These are phyloP conservation scores for Cephalopterus ornatus DNA, from an alignment of 2,113 vertebrate species.

Conservation along the genomic window DNA sequence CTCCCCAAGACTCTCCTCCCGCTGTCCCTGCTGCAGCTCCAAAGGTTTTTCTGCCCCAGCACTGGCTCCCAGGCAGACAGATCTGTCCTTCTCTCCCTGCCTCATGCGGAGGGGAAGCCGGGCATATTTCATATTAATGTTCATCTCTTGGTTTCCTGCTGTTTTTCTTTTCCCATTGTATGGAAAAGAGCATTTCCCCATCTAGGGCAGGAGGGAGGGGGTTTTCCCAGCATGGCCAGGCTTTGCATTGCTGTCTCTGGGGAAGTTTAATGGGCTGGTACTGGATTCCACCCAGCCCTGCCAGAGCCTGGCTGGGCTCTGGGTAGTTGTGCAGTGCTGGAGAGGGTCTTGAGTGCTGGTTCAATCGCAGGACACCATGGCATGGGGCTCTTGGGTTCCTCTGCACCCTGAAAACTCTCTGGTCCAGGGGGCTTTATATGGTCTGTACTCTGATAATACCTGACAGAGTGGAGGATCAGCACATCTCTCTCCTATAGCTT, in stretches of 20 bases:
- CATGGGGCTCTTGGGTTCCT: neutral
- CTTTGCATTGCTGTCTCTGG: neutral
- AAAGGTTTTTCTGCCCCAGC: neutral
- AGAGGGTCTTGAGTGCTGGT: neutral
- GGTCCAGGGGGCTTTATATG: neutral
- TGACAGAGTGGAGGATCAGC: fast-evolving
- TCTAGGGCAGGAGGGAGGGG: neutral
- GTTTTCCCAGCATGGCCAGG: neutral
- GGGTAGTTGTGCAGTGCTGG: neutral
- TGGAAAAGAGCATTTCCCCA: conserved; percentile 22
- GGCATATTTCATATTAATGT: neutral
- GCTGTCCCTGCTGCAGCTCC: neutral
- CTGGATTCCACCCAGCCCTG: neutral
- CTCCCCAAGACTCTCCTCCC: neutral
- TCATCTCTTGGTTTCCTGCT: conserved; percentile 51
- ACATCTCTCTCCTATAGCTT: neutral
- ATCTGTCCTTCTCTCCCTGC: neutral
- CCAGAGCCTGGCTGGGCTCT: neutral
- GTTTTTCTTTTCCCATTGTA: conserved; percentile 49
- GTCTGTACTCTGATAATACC: neutral
- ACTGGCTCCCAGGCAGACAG: neutral
- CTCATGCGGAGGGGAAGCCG: fast-evolving
- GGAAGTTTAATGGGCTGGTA: neutral
- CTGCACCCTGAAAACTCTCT: neutral
- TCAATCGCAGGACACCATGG: no score